Evolutionary conservation across 1,140 invertebrate species (phyloP).

Genomic region (Aphelinus atriplicis): DNA sequence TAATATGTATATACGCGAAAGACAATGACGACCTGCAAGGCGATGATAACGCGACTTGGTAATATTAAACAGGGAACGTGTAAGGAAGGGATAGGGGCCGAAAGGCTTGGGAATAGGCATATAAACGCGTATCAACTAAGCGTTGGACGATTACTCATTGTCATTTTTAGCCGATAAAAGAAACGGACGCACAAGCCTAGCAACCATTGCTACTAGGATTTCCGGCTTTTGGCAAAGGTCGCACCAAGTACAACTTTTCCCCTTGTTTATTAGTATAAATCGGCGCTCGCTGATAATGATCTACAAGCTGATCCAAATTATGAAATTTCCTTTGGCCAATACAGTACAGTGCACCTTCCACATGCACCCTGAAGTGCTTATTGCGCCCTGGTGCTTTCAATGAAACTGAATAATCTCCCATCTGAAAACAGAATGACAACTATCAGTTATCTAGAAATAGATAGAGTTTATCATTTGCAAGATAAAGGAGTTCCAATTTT

Average conservation of each 20-base stretch:
- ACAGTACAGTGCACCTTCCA: constrained; percentile 92
- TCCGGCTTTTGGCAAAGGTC: constrained; percentile 79
- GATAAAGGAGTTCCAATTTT: no score
- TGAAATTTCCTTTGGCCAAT: constrained; percentile 98
- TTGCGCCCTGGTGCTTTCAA: constrained; percentile 97
- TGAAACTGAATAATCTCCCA: constrained; percentile 98
- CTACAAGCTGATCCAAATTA: constrained; percentile 94
- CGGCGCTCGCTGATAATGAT: constrained; percentile 98
- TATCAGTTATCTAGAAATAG: no score
- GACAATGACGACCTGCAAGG: constrained; percentile 33
- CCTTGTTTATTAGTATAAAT: constrained; percentile 98
- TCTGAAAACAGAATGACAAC: constrained; percentile 70
- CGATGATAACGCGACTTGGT: constrained; percentile 26
- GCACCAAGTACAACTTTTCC: constrained; percentile 91
- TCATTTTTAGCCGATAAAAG: constrained; percentile 34
- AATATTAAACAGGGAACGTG: constrained; percentile 20
- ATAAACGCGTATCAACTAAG: constrained; percentile 35
- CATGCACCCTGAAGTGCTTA: constrained; percentile 99
- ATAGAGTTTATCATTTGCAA: no score
- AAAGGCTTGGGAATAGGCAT: constrained; percentile 12
- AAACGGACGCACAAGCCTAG: constrained; percentile 48
- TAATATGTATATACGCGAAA: constrained; percentile 19
- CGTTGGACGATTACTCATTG: constrained; percentile 37
- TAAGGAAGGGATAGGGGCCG: background rate
- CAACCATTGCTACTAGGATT: constrained; percentile 65